A percentile compares a stretch with the other conserved stretches of the same genome.
Conservation (phyloP, 2,888 invertebrate genomes). For the Eudemis profundana region DNA sequence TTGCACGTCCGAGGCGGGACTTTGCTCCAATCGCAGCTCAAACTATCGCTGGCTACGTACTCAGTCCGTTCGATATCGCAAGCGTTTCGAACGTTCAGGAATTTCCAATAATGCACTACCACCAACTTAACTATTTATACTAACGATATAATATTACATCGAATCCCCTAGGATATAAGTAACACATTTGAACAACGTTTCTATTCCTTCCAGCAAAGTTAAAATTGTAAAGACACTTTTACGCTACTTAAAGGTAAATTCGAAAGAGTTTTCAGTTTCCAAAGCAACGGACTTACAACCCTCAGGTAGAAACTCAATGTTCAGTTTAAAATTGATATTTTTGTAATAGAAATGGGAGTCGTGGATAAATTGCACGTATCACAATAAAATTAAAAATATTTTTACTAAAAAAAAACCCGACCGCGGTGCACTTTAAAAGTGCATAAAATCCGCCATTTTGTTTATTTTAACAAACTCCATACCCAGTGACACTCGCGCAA, state of each 20-base stretch:
- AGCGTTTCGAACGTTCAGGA: conserved; percentile 75
- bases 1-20: conserved; percentile 66
- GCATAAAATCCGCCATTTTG: too few relatives aligned
- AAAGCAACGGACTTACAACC: conserved; percentile 52
- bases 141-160: conserved; percentile 20
- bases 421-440: too few relatives aligned
- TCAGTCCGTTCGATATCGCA: conserved; percentile 66
- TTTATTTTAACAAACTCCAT: too few relatives aligned
- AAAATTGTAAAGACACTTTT: conserved; percentile 60
- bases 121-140: conserved; percentile 47
- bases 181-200: conserved; percentile 47
- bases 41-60: conserved; percentile 64
- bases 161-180: conserved; percentile 49
- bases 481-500: too few relatives aligned
- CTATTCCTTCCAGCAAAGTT: conserved; percentile 48
- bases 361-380: conserved; percentile 18
- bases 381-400: too few relatives aligned
- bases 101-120: conserved; percentile 79
- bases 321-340: conserved; percentile 60
- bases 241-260: conserved; percentile 76
- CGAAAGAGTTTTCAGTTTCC: conserved; percentile 74
- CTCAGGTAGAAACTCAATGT: conserved; percentile 24
- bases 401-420: too few relatives aligned
- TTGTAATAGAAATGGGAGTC: conserved; percentile 51
- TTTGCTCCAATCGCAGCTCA: conserved; percentile 72